A percentile compares a stretch with the other conserved stretches of the same genome.
Evolutionary conservation across 2,888 invertebrate species (phyloP).

Genomic region (Taenaris catops): DNA sequence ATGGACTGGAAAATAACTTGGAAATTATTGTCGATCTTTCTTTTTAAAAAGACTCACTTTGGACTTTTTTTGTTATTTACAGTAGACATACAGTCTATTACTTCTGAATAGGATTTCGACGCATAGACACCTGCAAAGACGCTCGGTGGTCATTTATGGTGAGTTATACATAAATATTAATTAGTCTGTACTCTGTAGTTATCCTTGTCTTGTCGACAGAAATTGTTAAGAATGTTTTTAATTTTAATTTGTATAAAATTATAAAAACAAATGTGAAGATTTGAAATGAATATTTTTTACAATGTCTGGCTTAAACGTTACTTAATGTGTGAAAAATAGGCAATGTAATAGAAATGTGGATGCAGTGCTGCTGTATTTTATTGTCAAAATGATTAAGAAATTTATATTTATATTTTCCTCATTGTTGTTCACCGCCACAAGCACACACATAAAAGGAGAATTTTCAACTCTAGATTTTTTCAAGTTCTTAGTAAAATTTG

Average conservation of each 20-base stretch:
- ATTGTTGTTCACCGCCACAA: conserved; percentile 39
- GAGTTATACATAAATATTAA: too few species aligned
- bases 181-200: too few species aligned
- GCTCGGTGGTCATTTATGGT: too few species aligned
- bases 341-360: conserved; percentile 22
- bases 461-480: conserved; percentile 85
- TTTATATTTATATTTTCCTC: conserved; percentile 42
- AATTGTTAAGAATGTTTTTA: conserved; percentile 6
- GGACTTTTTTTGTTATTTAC: too few species aligned
- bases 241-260: neutral
- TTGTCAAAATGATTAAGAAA: conserved; percentile 52
- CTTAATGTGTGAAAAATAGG: conserved; percentile 1
- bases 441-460: conserved; percentile 61
- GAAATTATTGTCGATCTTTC: too few species aligned
- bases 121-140: too few species aligned
- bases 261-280: neutral
- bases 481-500: conserved; percentile 96
- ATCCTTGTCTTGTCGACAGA: neutral
- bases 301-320: neutral
- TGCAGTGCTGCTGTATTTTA: conserved; percentile 18
- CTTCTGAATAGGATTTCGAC: too few species aligned
- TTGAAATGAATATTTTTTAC: neutral
- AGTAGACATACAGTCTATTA: too few species aligned
- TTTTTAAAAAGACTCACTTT: too few species aligned
- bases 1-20: too few species aligned